A percentile compares a stretch with the other conserved stretches of the same genome.
Evolutionary conservation across 2,113 vertebrate species (phyloP).

Genomic region (Panthera tigris): DNA sequence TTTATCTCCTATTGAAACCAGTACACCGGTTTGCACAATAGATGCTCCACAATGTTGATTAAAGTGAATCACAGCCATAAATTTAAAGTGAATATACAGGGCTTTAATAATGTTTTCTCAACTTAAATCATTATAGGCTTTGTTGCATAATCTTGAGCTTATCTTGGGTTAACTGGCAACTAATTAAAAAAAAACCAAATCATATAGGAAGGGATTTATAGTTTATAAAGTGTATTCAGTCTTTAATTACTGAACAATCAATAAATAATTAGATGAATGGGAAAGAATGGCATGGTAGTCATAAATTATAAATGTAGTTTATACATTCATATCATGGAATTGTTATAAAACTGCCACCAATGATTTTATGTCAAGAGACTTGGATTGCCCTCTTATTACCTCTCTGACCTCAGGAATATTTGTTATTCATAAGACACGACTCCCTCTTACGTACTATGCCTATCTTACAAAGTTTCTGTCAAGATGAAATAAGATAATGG

Average conservation of each 20-base stretch:
- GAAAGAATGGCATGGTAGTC: neutral
- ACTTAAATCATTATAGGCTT: neutral
- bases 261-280: neutral
- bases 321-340: neutral
- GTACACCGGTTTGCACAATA: neutral
- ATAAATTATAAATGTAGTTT: conserved; percentile 33
- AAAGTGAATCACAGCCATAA: neutral
- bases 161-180: neutral
- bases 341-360: conserved; percentile 9
- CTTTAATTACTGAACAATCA: neutral
- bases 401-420: neutral
- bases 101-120: conserved; percentile 6
- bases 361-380: neutral
- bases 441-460: neutral
- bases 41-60: neutral
- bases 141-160: neutral
- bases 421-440: neutral
- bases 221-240: neutral
- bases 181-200: neutral
- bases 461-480: neutral
- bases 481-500: neutral
- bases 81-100: neutral
- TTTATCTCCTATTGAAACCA: neutral
- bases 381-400: neutral
- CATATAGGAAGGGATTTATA: neutral